Evolutionary conservation across 2,113 vertebrate genomes (phyloP).

Genomic region (Passer domesticus): DNA sequence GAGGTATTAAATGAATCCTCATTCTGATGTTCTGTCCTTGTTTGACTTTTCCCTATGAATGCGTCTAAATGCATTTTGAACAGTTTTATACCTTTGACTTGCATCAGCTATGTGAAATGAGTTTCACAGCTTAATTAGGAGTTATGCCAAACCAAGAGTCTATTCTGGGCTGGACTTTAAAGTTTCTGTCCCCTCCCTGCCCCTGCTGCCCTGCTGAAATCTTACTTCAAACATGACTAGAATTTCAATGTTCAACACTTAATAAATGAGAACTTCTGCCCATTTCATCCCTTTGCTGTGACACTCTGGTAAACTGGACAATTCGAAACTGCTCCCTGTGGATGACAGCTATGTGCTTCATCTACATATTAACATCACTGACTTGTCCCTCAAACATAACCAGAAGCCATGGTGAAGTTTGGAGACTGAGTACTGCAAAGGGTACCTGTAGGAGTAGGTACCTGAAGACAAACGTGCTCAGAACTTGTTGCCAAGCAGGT

Average conservation of each 20-base stretch:
- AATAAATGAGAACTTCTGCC: not conserved
- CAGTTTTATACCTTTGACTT: not conserved
- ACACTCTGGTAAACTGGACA: not conserved
- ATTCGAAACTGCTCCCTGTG: not conserved
- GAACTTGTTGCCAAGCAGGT: not conserved
- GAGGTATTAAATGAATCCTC: not conserved
- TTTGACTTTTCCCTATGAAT: not conserved
- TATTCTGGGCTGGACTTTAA: not conserved
- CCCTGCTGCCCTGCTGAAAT: rapidly evolving
- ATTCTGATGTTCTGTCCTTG: not conserved
- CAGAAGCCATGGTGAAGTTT: not conserved
- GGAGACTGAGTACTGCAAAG: not conserved
- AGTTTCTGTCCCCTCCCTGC: not conserved
- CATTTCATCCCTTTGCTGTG: not conserved
- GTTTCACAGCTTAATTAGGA: not conserved
- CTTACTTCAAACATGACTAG: not conserved
- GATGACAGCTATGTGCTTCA: not conserved
- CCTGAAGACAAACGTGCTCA: not conserved
- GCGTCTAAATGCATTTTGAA: not conserved
- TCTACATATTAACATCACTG: not conserved
- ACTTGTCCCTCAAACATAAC: not conserved
- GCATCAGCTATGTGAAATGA: rapidly evolving
- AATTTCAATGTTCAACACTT: not conserved
- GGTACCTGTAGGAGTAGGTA: not conserved
- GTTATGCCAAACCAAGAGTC: not conserved